Evolutionary conservation across 2,113 vertebrate genomes (phyloP).

Genomic region (Saiga tatarica): DNA sequence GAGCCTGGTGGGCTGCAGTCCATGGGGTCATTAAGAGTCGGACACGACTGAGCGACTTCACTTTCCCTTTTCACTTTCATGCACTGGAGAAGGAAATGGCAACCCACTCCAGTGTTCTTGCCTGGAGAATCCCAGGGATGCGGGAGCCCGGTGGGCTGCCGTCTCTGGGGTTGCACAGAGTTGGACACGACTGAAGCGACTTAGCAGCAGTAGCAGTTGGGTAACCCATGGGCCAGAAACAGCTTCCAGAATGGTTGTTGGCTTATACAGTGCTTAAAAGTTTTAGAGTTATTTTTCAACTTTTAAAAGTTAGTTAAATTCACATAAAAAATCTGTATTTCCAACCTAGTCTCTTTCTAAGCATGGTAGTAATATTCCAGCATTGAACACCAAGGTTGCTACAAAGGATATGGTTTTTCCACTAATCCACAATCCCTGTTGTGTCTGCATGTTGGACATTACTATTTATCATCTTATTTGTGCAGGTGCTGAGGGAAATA

Average conservation of each 20-base stretch:
- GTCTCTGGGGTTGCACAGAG: too few species aligned
- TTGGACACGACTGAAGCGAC: too few species aligned
- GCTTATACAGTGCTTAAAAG: not conserved
- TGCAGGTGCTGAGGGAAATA: not conserved
- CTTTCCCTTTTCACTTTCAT: too few species aligned
- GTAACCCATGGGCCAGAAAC: not conserved
- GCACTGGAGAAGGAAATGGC: too few species aligned
- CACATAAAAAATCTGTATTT: conserved; percentile 15
- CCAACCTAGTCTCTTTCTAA: not conserved
- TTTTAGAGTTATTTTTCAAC: not conserved
- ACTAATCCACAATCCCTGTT: not conserved
- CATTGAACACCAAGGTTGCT: not conserved
- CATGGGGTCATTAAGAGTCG: too few species aligned
- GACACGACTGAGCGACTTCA: too few species aligned
- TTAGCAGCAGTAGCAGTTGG: not conserved
- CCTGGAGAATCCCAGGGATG: too few species aligned
- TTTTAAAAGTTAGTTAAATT: conserved; percentile 22
- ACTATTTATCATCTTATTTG: not conserved
- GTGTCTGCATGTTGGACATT: not conserved
- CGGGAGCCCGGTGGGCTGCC: too few species aligned
- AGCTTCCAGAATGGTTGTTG: conserved; percentile 7
- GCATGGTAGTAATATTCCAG: not conserved
- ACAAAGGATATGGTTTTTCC: not conserved
- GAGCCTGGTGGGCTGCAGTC: too few species aligned
- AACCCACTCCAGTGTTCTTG: too few species aligned